Conservation (phyloP, 2,113 vertebrate species). For the Pavo muticus region DNA sequence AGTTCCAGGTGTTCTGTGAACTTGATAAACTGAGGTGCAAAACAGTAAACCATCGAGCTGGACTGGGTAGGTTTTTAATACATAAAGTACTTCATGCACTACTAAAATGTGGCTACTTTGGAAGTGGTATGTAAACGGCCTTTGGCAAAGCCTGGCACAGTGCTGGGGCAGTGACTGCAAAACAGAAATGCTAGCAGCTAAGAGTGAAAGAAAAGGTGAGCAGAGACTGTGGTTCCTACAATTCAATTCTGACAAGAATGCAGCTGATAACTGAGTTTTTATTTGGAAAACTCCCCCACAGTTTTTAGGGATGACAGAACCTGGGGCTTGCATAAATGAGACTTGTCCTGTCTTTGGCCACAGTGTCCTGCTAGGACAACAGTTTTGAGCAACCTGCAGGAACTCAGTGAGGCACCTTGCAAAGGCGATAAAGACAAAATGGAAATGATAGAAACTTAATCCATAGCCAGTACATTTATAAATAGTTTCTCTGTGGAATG, state of each 20-base stretch:
- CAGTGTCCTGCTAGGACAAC: not conserved
- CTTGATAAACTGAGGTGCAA: not conserved
- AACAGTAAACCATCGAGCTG: not conserved
- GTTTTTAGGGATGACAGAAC: not conserved
- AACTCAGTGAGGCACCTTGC: not conserved
- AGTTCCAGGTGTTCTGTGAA: accelerated
- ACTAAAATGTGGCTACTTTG: not conserved
- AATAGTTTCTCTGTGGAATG: not conserved
- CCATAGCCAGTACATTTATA: not conserved
- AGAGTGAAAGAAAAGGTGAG: not conserved
- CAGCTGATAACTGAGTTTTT: not conserved
- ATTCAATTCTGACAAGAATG: not conserved
- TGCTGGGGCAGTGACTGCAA: not conserved
- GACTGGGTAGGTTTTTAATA: not conserved
- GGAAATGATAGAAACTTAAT: not conserved
- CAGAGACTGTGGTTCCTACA: not conserved
- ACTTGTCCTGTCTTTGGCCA: not conserved
- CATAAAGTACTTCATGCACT: not conserved
- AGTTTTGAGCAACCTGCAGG: not conserved
- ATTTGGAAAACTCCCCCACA: not conserved
- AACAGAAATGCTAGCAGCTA: not conserved
- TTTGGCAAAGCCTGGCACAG: not conserved
- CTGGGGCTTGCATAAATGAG: not conserved
- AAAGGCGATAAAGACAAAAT: not conserved
- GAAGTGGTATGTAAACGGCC: not conserved